Base-by-base conservation (phyloP, 2,113 vertebrate genomes). In the Gymnogyps californianus region DNA sequence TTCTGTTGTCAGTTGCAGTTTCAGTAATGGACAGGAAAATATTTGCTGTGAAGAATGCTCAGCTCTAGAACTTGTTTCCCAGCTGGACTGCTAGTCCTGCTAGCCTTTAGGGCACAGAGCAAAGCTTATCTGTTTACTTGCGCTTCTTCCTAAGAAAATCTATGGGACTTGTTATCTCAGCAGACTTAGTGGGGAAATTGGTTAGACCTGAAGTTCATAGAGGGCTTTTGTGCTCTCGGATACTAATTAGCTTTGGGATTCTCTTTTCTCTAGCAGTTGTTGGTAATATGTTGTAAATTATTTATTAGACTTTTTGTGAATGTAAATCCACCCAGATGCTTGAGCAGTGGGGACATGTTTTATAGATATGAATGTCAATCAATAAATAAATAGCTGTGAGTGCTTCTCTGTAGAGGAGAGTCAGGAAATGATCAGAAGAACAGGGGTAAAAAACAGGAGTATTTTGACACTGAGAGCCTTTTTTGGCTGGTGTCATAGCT, bases 191-290 rank as follows among this genome's bases (percentile, higher is more conserved):
- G 13, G 34, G n/a, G 42, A 95, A 93, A 90, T 61, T 67, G 29
- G 7, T 92, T 72, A 85, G 49, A 54, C 20, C 28, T 58, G 44
- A 54, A 4, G 0, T 79, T 93, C 91, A 49, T 58, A 70, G 28
- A 62, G 31, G 36, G 21, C 17, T 82, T 97, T 93, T 87, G 34
- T 85, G 34, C 13, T 74, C 40, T 42, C 13, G 1, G 69, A 40
- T 93, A 76, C 42, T 69, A 95, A 94, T 87, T 96, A 87, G 49
- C 26, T 69, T 61, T 3, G 2, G 36, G 74, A 88, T 90, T 89
- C 83, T 96, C 26, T 88, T 95, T 96, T 91, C 74, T 85, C 54
- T 89, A 65, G 46, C 74, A 87, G n/a, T 85, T 90, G 58, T 55
- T 89, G n/a, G 17, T 64, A 93, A 93, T 91, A 74, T 14, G 18